Conservation (phyloP, 2,113 vertebrate genomes). For the Clinocottus analis region DNA sequence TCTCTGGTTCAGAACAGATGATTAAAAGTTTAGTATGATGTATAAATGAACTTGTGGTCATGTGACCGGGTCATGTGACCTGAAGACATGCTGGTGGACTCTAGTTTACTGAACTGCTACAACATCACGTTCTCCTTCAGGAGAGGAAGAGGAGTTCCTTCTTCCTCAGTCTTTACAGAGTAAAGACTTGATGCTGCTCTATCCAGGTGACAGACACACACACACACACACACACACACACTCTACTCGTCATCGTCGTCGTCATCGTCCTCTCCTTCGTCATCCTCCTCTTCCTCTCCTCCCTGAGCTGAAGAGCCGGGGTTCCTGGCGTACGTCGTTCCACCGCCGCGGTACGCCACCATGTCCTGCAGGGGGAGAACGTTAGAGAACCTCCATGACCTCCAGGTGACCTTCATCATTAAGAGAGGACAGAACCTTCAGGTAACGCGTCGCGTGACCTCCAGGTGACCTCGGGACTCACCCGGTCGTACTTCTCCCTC, state of each 20-base stretch:
- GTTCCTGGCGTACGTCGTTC: constrained; percentile 61
- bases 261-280: constrained; percentile 70
- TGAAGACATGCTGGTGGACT: too few relatives aligned
- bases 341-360: constrained; percentile 79
- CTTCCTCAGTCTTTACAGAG: too few relatives aligned
- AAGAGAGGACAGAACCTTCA: too few relatives aligned
- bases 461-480: constrained; percentile 1
- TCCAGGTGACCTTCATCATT: too few relatives aligned
- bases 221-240: constrained; percentile 1
- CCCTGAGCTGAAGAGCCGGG: constrained; percentile 71
- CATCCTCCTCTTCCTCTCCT: constrained; percentile 65
- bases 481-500: constrained; percentile 79
- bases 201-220: too few relatives aligned
- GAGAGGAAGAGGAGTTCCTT: too few relatives aligned
- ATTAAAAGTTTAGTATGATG: not conserved
- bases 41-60: not conserved
- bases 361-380: constrained; percentile 62
- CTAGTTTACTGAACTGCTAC: too few relatives aligned
- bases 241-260: constrained; percentile 70
- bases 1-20: not conserved
- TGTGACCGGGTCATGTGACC: not conserved
- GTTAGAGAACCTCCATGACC: too few relatives aligned
- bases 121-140: too few relatives aligned
- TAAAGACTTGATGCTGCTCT: too few relatives aligned
- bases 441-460: too few relatives aligned